Percentiles rank a stretch among this genome's conserved stretches.
These are phyloP conservation scores for Cabera pusaria DNA, from an alignment of 2,888 invertebrate genomes.

Conservation along the genomic window DNA sequence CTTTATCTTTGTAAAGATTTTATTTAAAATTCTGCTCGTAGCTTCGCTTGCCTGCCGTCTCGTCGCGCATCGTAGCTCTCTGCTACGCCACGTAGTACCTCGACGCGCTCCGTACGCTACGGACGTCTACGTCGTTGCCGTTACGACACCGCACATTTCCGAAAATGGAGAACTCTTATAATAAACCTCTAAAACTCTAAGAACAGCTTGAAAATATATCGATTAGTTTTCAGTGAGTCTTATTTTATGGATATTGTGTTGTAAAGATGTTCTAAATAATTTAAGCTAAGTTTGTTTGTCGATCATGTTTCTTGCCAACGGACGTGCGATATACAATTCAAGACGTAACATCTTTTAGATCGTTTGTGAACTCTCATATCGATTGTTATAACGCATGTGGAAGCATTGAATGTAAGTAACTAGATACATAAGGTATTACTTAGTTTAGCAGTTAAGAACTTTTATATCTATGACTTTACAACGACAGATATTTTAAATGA, in stretches of 20 bases:
- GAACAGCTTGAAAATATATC: too few species aligned
- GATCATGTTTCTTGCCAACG: slow-evolving; percentile 6
- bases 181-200: slow-evolving; percentile 14
- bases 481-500: too few species aligned
- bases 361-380: slow-evolving; percentile 9
- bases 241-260: too few species aligned
- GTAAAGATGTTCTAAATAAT: not conserved
- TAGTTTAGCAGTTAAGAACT: too few species aligned
- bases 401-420: slow-evolving; percentile 3
- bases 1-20: slow-evolving; percentile 11
- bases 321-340: slow-evolving; percentile 15
- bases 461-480: too few species aligned
- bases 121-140: slow-evolving; percentile 47
- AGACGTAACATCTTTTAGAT: slow-evolving; percentile 8
- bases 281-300: slow-evolving; percentile 6
- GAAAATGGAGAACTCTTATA: slow-evolving; percentile 28
- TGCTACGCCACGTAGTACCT: slow-evolving; percentile 41
- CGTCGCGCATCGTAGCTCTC: slow-evolving; percentile 14
- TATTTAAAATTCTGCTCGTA: slow-evolving; percentile 1
- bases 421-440: too few species aligned
- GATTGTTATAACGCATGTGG: not conserved
- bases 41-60: too few species aligned
- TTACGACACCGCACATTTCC: slow-evolving; percentile 14
- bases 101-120: slow-evolving; percentile 50
- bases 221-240: slow-evolving; percentile 2